Evolutionary conservation across 2,888 invertebrate genomes (phyloP), one percentile per base, ranked within the genome.

Genomic region (Oscheius sp.): DNA sequence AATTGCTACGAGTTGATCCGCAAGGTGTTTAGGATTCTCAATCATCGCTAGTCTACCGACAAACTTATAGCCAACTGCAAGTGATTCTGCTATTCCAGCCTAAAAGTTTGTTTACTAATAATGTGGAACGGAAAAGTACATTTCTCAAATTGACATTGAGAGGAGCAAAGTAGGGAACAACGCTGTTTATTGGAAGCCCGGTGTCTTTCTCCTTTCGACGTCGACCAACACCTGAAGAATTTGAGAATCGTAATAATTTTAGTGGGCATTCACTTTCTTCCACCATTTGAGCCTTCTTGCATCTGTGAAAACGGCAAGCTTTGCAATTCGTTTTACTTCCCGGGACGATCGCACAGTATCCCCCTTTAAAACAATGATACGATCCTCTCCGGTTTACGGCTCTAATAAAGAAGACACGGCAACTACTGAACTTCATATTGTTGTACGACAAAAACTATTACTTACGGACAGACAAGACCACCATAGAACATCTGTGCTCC

Each of bases 401-500:
- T 37, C 68, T 21, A 10, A 68, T 68, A 13, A 68, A 68, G 29
- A 68, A 68, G 29, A 68, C 68, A 2, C 68, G 53, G 35, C 68
- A 68, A 55, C 68, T 68, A 35, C 68, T 68, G 21, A n/a, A 65
- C 51, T 9, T 4, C n/a, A 35, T 51, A 33, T 13, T 63, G 21
- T 62, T 62, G n/a, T 62, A 3, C 47, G 7, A 42, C 42, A 62
- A 47, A 33, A 66, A 33, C n/a, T n/a, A 53, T 32, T 35, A 63
- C 37, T 68, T 53, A 68, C 68, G 68, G 68, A 13, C 68, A 68
- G 21, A 53, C 53, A 3, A 68, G 55, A 9, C 68, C 68, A 13
- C 68, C 68, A 37, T 68, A 68, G 68, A 55, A 68, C 55, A 37
- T 53, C 35, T 68, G 68, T 9, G 68, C 68, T 55, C 68, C 55